Evolutionary conservation across 1,140 invertebrate species (phyloP), one percentile per base, ranked within the genome.

Genomic region (Megathymus violae): DNA sequence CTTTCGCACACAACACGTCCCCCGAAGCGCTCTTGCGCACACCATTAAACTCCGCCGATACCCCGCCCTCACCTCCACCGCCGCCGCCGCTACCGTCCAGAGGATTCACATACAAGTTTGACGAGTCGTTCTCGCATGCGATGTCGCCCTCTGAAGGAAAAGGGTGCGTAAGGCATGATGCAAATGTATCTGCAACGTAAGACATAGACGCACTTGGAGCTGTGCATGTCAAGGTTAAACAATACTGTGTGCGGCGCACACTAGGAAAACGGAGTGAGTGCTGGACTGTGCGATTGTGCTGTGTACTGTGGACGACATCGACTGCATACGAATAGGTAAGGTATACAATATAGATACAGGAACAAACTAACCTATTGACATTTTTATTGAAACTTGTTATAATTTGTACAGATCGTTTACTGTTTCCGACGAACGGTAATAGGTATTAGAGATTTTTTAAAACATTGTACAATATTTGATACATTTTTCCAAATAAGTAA

Each of bases 111-210:
- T 98, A 98, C 67, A 98, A 93, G 92, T 98, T 98, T 83, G 96
- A 96, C 54, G 91, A 92, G 84, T 92, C 93, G 78, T 91, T 91
- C 81, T 96, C 95, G 67, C 95, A 93, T 47, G 95, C 95, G 74
- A 96, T 93, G 91, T 96, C 96, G 74, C 94, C 95, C 91, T 95
- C 93, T 74, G 96, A 97, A 87, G 96, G 94, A 91, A 96, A 98
- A 74, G 97, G 97, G 92, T 98, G 97, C 67, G 97, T 98, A 92
- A 97, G 95, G 93, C 97, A 99, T 91, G 97, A 98, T 82, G 97
- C 97, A 91, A 97, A 99, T 56, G 97, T 99, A 91, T 98, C 97
- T 92, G 91, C 76, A 92, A 92, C 73, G 82, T 86, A 91, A 91
- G 86, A 89, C 85, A 89, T 82, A 85, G 75, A 89, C 84, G 80